Base-by-base conservation (phyloP, 2,113 vertebrate genomes). In the Ailurus styani region DNA sequence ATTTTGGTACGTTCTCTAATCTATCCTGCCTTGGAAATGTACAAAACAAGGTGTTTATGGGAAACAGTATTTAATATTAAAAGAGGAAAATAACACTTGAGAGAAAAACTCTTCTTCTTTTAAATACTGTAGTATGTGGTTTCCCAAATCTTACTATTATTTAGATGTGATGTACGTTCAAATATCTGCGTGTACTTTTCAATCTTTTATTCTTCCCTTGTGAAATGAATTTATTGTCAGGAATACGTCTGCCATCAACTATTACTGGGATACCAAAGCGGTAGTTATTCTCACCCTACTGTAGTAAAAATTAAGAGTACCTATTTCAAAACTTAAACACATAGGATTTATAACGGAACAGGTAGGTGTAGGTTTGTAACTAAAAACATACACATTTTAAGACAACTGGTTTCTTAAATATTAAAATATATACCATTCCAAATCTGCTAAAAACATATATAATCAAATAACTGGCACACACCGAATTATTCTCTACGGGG, bases 361-460 rank as follows among this genome's bases (percentile, higher is more conserved):
- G 42, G 34, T 62, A 68, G 1, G 25, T 93, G 34, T 62, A 68
- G 1, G 25, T 93, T 50, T 79, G 8, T 60, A 84, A 78, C 50
- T 90, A 88, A 94, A 96, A 92, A 75, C 31, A 85, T 25, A 81
- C 3, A 73, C 52, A 70, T 79, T 72, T 82, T 86, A 37, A 96
- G 97, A 78, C 37, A 85, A 82, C 4, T 54, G 12, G 7, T 57
- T 90, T 97, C 66, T 93, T 91, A 86, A 91, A n/a, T 45, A 91
- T 75, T 93, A 78, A 93, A 79, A 84, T 18, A 66, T 1, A 27
- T 72, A 31, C 27, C 50, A 62, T 68, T 87, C 81, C 84, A 96
- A 91, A 50, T 14, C n/a, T 42, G 21, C 34, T 77, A 21, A 81
- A 55, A 70, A 84, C 72, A 62, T 13, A 50, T n/a, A 42, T 20